A percentile compares a stretch with the other conserved stretches of the same genome.
These are phyloP conservation scores for Yponomeuta plumbellus DNA, from an alignment of 2,888 invertebrate species.

Conservation along the genomic window DNA sequence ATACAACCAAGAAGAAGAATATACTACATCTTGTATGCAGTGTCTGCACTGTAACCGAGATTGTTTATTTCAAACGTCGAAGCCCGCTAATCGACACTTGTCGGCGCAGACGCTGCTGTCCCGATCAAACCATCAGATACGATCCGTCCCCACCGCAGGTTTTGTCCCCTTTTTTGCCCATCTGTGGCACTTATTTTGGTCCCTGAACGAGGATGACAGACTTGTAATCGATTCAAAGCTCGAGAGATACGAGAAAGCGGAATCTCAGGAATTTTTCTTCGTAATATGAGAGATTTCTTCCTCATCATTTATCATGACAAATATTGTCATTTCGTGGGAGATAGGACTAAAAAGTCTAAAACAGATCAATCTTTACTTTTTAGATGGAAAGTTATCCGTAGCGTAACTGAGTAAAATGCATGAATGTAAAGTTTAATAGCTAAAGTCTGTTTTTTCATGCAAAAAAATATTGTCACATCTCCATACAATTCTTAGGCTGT, in stretches of 20 bases:
- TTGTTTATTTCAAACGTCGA: slow-evolving; percentile 4
- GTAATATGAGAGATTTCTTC: no score
- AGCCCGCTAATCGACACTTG: slow-evolving; percentile 12
- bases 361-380: no score
- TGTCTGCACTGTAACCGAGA: background rate
- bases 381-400: no score
- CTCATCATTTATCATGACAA: no score
- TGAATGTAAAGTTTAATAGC: no score
- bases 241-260: background rate
- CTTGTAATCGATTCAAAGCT: background rate
- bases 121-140: slow-evolving; percentile 3
- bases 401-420: no score
- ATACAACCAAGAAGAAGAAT: background rate
- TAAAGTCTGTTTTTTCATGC: no score
- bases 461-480: no score
- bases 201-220: background rate
- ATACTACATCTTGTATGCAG: background rate
- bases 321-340: no score
- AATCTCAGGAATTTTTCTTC: no score
- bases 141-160: background rate
- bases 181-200: background rate
- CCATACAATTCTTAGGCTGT: no score
- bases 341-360: no score
- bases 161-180: background rate
- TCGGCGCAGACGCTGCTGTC: background rate